Evolutionary conservation across 2,888 invertebrate species (phyloP), one percentile per base, ranked within the genome.

Genomic region (Amphipyra berbera): DNA sequence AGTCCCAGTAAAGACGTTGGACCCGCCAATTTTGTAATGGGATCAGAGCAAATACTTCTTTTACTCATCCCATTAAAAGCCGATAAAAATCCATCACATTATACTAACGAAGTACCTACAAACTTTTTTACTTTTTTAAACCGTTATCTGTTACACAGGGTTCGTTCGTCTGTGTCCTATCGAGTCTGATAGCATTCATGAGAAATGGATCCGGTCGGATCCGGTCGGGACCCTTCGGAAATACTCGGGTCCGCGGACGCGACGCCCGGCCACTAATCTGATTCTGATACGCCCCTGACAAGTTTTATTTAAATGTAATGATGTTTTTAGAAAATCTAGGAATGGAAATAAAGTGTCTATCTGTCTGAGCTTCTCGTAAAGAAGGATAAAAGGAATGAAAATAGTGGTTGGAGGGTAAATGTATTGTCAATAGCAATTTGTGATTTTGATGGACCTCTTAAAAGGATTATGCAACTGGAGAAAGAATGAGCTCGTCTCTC

Each of bases 281-380:
- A 70, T 67, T 55, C 13, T 27, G 66, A 63, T 68, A 64, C 41
- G 53, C 33, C 35, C 21, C 57, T 52, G 61, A 67, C 60, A 58
- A 69, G 57, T 66, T 61, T 59, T 67, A 78, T 71, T 75, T 30
- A 78, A 75, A 75, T 66, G 50, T 58, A 77, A 68, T 68, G 46
- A 69, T 68, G 30, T 42, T 70, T 55, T 58, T 41, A 46, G 42
- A 42, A 45, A 15, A 37, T 38, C 60, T 49, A 53, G 35, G 42
- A 67, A 49, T 69, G 54, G 30, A 68, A 46, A 54, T 58, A 33
- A 45, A 58, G 40, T 41, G 13, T 30, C 40, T 49, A 13, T 64
- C 15, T 12, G 52, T 41, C 48, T 67, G 30, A 41, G 47, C 45
- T 58, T 58, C 58, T 58, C 66, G n/a, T 48, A 48, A 52, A 48